Percentiles rank a stretch among this genome's conserved stretches.
phyloP scores from a whole-genome alignment of 2,113 vertebrate genomes.

The Sturnus vulgaris region DNA sequence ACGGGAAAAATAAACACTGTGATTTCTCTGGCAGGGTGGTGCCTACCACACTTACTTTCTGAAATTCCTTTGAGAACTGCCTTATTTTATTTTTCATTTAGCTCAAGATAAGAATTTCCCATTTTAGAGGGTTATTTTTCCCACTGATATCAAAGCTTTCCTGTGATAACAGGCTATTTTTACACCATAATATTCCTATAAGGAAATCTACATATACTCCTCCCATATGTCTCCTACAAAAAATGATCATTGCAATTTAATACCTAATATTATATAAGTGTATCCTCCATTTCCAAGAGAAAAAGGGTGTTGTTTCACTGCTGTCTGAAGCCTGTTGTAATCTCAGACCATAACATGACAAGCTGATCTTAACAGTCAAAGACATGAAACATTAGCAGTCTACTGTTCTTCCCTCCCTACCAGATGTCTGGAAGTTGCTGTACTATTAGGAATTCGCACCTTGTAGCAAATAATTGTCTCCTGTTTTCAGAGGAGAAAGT shows the following conservation, averaged over 20 bases:
- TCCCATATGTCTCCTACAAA: background rate
- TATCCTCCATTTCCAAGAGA: background rate
- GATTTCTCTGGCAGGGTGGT: background rate
- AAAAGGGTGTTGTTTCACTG: background rate
- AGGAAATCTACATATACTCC: background rate
- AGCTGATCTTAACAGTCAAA: background rate
- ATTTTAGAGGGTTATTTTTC: background rate
- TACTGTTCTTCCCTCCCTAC: background rate
- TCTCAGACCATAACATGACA: background rate
- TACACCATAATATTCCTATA: background rate
- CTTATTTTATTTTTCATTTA: constrained; percentile 9
- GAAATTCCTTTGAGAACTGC: background rate
- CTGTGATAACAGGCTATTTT: background rate
- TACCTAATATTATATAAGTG: background rate
- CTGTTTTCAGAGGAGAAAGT: background rate
- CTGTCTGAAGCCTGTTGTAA: background rate
- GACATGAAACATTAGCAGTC: background rate
- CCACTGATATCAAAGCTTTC: background rate
- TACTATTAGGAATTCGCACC: background rate
- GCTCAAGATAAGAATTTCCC: background rate
- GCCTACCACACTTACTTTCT: background rate
- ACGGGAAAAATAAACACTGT: background rate
- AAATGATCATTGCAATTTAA: background rate
- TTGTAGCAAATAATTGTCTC: background rate
- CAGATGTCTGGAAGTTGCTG: background rate